phyloP scores from a whole-genome alignment of 2,797 vertebrate species.

The Pangasius djambal region DNA sequence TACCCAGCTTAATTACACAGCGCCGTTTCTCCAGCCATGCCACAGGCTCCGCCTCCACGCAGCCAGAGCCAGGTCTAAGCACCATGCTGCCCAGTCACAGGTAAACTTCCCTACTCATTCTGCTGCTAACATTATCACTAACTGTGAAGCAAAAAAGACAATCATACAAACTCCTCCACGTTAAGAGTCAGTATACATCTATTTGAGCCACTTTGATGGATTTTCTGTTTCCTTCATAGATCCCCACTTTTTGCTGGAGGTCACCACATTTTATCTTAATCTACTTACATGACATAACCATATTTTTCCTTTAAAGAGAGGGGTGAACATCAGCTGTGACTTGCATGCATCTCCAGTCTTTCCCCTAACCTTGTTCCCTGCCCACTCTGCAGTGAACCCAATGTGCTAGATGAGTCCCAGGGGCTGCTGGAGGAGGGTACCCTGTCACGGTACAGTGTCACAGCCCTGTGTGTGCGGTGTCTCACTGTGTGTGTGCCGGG shows the following conservation, averaged over 20 bases:
- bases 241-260: conserved; percentile 33
- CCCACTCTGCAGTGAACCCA: conserved; percentile 98
- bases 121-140: neutral
- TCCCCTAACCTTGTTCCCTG: conserved; percentile 88
- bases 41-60: conserved; percentile 83
- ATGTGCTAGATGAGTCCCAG: conserved; percentile 99
- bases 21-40: conserved; percentile 95
- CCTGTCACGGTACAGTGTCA: conserved; percentile 99
- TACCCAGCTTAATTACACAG: conserved; percentile 86
- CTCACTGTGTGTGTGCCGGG: conserved; percentile 80
- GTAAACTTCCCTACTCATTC: conserved; percentile 70
- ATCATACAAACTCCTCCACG: neutral
- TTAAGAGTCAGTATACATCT: conserved; percentile 1
- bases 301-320: conserved; percentile 38
- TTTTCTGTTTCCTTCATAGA: conserved; percentile 32
- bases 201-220: conserved; percentile 13
- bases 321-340: conserved; percentile 50
- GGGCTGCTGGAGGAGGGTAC: conserved; percentile 97
- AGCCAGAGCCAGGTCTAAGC: conserved; percentile 81
- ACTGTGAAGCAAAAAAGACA: neutral
- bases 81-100: conserved; percentile 97
- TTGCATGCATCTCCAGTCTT: conserved; percentile 70
- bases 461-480: conserved; percentile 80
- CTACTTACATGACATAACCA: conserved; percentile 29
- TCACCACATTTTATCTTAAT: conserved; percentile 28